Evolutionary conservation across 2,797 vertebrate genomes (phyloP), one percentile per base, ranked within the genome.

Genomic region (Saxicola maurus): DNA sequence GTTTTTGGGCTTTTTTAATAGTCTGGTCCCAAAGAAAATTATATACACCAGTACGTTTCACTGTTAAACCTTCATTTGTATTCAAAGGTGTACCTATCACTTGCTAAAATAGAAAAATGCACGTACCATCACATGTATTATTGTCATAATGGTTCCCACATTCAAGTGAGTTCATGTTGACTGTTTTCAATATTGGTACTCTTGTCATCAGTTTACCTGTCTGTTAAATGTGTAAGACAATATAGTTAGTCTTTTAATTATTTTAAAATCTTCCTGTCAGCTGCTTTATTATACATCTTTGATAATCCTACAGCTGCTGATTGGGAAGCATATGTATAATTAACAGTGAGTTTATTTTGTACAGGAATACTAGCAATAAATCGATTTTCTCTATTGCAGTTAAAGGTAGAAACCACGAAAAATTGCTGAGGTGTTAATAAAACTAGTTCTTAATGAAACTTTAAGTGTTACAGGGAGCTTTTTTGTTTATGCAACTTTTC

Each of bases 91-190:
- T 23, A 55, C 24, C 18, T 43, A 30, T 55, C 13, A 10, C 19
- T 72, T 65, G 48, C 30, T 91, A 16, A 69, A 69, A 45, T 9
- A 46, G 14, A 67, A 88, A 69, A 62, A 27, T 9, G 19, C 15
- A 17, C 5, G 1, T 21, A 62, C 4, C 11, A 3, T 51, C 18
- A 30, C 3, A 28, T 37, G 7, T 43, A 19, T 49, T 4, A 0
- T 33, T 43, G 10, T 23, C 35, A 51, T 7, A 46, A 43, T 6
- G 21, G 45, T 46, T 86, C 56, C 49, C 43, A 17, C 19, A 31
- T 30, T 31, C 16, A 12, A 45, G 12, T 9, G 35, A 55, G 49
- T 17, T 30, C 25, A 13, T 25, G 35, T 18, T 57, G 37, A 17
- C 27, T 57, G 7, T 60, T 76, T 87, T 71, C 62, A 64, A 4